These are phyloP conservation scores for Glandiceps talaboti DNA, from an alignment of 53 echinoderm and acorn worm genomes.

Conservation along the genomic window DNA sequence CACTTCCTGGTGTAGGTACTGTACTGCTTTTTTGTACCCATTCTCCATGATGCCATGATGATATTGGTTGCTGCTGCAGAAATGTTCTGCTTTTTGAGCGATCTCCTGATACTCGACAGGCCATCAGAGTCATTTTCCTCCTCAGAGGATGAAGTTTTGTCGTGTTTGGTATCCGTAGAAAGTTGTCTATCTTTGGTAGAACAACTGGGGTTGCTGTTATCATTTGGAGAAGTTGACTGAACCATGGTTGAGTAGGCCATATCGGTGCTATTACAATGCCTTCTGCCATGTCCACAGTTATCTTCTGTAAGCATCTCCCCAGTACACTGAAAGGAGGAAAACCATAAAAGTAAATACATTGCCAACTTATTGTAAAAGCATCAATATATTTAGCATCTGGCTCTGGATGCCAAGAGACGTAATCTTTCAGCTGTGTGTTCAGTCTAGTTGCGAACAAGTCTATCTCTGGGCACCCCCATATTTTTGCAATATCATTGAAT, in stretches of 20 bases:
- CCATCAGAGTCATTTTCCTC: constrained; percentile 16
- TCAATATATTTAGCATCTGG: constrained; percentile 36
- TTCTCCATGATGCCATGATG: constrained; percentile 38
- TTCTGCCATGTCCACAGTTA: constrained; percentile 25
- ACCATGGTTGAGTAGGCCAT: constrained; percentile 39
- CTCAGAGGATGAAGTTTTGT: constrained; percentile 16
- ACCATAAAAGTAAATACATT: constrained; percentile 18
- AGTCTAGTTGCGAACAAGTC: constrained; percentile 43
- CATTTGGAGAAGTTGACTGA: constrained; percentile 15
- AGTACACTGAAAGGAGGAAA: constrained; percentile 42
- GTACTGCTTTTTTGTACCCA: constrained; percentile 24
- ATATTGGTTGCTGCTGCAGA: constrained; percentile 19
- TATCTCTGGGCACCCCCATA: constrained; percentile 17
- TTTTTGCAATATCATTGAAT: constrained; percentile 7
- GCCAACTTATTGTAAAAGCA: constrained; percentile 37
- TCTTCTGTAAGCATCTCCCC: constrained; percentile 21
- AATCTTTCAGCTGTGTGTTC: constrained; percentile 28
- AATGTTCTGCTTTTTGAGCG: neutral
- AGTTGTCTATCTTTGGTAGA: constrained; percentile 6
- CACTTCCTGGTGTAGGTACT: constrained; percentile 15
- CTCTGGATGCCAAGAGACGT: constrained; percentile 45
- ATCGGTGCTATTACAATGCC: constrained; percentile 22
- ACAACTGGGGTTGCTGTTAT: constrained; percentile 18
- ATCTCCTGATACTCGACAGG: constrained; percentile 21
- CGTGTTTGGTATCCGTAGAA: constrained; percentile 17